Evolutionary conservation across 2,113 vertebrate genomes (phyloP).

Genomic region (Bubo bubo): DNA sequence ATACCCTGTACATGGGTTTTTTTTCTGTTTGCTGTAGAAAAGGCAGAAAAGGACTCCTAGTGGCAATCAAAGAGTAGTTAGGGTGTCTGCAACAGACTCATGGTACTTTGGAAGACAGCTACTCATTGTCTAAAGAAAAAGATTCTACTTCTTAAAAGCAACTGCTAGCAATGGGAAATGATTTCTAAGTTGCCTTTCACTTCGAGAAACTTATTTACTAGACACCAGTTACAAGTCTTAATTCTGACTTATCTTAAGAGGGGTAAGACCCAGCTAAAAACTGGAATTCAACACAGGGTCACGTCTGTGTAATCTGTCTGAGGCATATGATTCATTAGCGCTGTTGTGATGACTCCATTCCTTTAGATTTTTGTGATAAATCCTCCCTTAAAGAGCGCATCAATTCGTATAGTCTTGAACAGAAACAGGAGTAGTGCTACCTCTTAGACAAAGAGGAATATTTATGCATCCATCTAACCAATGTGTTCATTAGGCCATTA

Average conservation of each 20-base stretch:
- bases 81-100: neutral
- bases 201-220: neutral
- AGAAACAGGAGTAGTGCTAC: neutral
- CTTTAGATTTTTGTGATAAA: neutral
- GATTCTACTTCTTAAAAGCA: neutral
- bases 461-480: neutral
- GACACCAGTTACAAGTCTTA: neutral
- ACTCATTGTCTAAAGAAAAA: neutral
- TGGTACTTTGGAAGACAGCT: neutral
- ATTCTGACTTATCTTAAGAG: neutral
- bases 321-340: neutral
- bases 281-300: neutral
- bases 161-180: neutral
- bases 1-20: neutral
- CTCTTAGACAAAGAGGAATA: neutral
- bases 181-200: neutral
- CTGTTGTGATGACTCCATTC: neutral
- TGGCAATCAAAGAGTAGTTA: neutral
- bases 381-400: neutral
- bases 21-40: neutral
- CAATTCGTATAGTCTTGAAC: neutral
- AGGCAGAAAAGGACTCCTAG: neutral
- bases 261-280: neutral
- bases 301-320: neutral
- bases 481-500: neutral